phyloP scores from a whole-genome alignment of 2,888 invertebrate species.

The Melanophora roralis region DNA sequence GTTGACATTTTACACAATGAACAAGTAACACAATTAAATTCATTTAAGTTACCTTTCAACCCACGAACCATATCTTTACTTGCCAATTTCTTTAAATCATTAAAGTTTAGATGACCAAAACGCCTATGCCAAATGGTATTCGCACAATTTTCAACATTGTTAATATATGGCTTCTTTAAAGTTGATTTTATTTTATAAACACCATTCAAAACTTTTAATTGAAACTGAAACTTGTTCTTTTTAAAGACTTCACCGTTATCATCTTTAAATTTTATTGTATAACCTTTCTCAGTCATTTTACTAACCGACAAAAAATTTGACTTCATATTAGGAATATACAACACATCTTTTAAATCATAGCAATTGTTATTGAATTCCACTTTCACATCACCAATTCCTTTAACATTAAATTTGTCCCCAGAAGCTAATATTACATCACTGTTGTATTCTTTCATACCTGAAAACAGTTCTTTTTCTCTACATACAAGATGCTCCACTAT shows the following conservation, averaged over 20 bases:
- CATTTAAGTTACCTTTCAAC: background rate
- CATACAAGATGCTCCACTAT: too few relatives aligned
- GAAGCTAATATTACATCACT: background rate
- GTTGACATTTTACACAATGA: background rate
- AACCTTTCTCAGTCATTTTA: background rate
- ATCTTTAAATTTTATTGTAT: too few relatives aligned
- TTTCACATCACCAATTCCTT: slow-evolving; percentile 1
- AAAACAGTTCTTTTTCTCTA: too few relatives aligned
- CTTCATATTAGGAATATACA: background rate
- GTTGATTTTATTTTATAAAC: too few relatives aligned
- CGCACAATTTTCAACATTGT: slow-evolving; percentile 30
- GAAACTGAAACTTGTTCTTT: too few relatives aligned
- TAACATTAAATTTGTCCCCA: background rate
- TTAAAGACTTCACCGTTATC: too few relatives aligned
- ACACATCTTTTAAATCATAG: background rate
- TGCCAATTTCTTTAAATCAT: background rate
- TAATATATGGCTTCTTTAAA: background rate
- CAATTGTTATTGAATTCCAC: background rate
- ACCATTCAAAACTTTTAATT: too few relatives aligned
- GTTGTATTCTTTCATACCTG: background rate
- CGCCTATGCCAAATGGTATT: slow-evolving; percentile 26
- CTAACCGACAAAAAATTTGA: background rate
- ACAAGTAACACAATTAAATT: background rate
- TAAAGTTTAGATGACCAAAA: background rate
- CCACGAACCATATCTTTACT: background rate